Evolutionary conservation across 2,888 invertebrate genomes (phyloP).

Genomic region (Campoletis raptor): DNA sequence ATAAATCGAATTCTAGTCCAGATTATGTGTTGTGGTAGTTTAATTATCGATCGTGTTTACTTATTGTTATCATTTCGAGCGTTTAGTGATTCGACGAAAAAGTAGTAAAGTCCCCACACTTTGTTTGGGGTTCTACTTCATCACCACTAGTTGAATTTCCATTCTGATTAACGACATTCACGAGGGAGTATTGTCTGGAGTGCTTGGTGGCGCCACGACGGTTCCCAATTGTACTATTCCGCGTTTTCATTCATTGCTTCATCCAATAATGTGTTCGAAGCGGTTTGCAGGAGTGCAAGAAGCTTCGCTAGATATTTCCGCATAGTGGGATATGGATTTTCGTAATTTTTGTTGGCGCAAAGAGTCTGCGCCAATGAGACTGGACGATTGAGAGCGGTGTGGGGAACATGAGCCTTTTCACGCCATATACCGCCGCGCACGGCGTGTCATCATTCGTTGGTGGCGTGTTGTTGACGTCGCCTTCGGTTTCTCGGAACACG

Average conservation of each 20-base stretch:
- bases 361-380: slow-evolving; percentile 78
- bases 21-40: background rate
- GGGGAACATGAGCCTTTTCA: slow-evolving; percentile 26
- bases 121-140: background rate
- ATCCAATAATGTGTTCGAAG: background rate
- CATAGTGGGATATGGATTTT: slow-evolving; percentile 79
- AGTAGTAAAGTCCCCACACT: background rate
- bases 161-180: background rate
- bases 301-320: background rate
- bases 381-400: slow-evolving; percentile 25
- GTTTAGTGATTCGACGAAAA: background rate
- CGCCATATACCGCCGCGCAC: slow-evolving; percentile 23
- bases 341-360: slow-evolving; percentile 67
- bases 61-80: background rate
- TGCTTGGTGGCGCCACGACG: slow-evolving; percentile 12
- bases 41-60: background rate
- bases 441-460: slow-evolving; percentile 13
- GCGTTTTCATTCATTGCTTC: background rate
- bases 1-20: slow-evolving; percentile 34
- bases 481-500: background rate
- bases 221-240: background rate
- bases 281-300: background rate
- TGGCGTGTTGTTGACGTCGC: slow-evolving; percentile 11
- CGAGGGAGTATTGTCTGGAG: background rate
- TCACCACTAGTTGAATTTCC: background rate